Evolutionary conservation across 2,797 vertebrate species (phyloP).

Genomic region (Leucoraja ocellata): DNA sequence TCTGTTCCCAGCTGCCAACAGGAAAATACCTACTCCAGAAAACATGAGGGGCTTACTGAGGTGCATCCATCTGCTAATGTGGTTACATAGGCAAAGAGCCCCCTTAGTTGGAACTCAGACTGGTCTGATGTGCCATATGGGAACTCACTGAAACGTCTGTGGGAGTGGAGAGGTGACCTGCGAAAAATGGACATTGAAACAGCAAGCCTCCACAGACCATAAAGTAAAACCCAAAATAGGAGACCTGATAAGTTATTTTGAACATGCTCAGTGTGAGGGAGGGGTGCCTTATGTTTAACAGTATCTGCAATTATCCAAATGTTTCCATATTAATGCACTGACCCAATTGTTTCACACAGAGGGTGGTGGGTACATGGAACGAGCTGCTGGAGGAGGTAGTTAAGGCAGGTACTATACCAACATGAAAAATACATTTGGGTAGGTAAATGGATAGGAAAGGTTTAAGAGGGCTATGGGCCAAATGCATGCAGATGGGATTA

Average conservation of each 20-base stretch:
- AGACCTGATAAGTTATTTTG: neutral
- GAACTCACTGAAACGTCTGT: neutral
- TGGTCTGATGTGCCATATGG: too few relatives aligned
- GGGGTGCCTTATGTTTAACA: neutral
- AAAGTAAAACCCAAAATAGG: neutral
- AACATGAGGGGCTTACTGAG: neutral
- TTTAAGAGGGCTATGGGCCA: too few relatives aligned
- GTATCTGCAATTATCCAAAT: too few relatives aligned
- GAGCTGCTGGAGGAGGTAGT: too few relatives aligned
- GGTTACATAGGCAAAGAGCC: neutral
- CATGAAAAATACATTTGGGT: too few relatives aligned
- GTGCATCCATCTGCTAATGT: neutral
- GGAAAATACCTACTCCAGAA: neutral
- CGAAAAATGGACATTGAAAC: neutral
- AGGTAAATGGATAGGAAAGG: too few relatives aligned
- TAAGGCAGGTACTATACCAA: too few relatives aligned
- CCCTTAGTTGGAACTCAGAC: too few relatives aligned
- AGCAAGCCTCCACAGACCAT: neutral
- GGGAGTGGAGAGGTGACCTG: neutral
- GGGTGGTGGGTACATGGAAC: too few relatives aligned
- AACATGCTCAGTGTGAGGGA: neutral
- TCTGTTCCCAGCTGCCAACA: neutral
- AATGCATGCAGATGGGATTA: too few relatives aligned
- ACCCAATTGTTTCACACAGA: too few relatives aligned
- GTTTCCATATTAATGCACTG: neutral